Base-by-base conservation (phyloP, 1,140 invertebrate genomes). In the Eciton burchellii region DNA sequence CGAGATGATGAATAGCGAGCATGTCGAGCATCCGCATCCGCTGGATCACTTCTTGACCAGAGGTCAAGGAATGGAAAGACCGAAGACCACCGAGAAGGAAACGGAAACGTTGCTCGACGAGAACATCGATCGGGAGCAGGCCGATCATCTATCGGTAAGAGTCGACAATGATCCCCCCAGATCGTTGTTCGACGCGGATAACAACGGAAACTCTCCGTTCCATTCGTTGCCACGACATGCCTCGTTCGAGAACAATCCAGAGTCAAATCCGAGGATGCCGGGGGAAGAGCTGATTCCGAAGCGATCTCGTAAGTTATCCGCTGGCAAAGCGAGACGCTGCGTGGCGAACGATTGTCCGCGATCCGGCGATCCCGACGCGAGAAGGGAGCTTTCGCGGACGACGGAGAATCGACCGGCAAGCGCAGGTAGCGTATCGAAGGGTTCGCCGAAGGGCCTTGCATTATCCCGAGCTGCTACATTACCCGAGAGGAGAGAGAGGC, bases 21-120 rank as follows among this genome's bases (percentile, higher is more conserved):
- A 89, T n/a, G 59, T 72, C 0, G 70, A 89, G 49, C 88, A 79
- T 24, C 47, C 87, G 0, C 87, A 91, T 68, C 91, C 90, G 0
- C n/a, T 92, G 57, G 90, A 93, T 16, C 89, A 92, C 57, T 94
- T 94, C 52, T 49, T 91, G 16, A 57, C 87, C 3, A 91, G 89
- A 41, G 65, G 83, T n/a, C n/a, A n/a, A n/a, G n/a, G n/a, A 5
- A 6, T n/a, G 0, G 57, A 81, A 2, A 89, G 70, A 16, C 72
- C 72, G 45, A 66, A 56, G 5, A 91, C 90, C 6, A 74, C 26
- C 0, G 90, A 84, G 11, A 82, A 19, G 41, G 65, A 73, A 19
- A 87, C 86, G 54, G 77, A 82, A 60, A 87, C 76, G 21, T 45
- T 14, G 1, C 41, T 11, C 6, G 54, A 59, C 0, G 45, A 66